Evolutionary conservation across 2,888 invertebrate species (phyloP), one percentile per base, ranked within the genome.

Genomic region (Anthoptus insignis): DNA sequence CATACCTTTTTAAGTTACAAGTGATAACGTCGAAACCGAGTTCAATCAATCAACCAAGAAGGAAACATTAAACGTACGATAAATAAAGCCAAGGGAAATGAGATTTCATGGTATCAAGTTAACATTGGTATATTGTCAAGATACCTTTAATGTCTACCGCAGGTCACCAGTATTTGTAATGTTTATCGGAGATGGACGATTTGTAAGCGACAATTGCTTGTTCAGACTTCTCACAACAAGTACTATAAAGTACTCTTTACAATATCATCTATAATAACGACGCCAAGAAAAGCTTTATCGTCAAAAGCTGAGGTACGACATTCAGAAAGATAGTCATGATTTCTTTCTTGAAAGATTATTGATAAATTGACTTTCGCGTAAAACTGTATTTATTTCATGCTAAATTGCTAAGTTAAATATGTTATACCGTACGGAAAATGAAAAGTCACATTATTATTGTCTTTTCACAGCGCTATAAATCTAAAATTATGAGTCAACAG

Each of bases 181-280:
- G 59, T 47, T n/a, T 27, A 59, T 49, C 27, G 53, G 59, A 37
- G 24, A 19, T 42, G 42, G 53, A 22, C 53, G 22, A 37, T 59
- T 59, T 59, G 59, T 59, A 59, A 59, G 37, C 50, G 24, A 37
- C 50, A 34, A 39, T 59, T 59, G 50, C 24, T 29, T 61, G 45
- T 54, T 59, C 61, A 66, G 61, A 57, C 1, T 19, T 16, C 9
- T 19, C 11, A 19, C 11, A 19, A 19, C 42, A 19, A 19, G 19
- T 19, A 19, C 42, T 19, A 42, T 42, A 42, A 19, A 2, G 1
- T n/a, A n/a, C n/a, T n/a, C n/a, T n/a, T n/a, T n/a, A n/a, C n/a
- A n/a, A n/a, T n/a, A n/a, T n/a, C n/a, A 4, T 16, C 39, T 16
- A 9, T 39, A 39, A 37, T 37, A 42, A 42, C 19, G 19, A 19